Evolutionary conservation across 2,797 vertebrate species (phyloP), one percentile per base, ranked within the genome.

Genomic region (Sebastolobus altivelis): DNA sequence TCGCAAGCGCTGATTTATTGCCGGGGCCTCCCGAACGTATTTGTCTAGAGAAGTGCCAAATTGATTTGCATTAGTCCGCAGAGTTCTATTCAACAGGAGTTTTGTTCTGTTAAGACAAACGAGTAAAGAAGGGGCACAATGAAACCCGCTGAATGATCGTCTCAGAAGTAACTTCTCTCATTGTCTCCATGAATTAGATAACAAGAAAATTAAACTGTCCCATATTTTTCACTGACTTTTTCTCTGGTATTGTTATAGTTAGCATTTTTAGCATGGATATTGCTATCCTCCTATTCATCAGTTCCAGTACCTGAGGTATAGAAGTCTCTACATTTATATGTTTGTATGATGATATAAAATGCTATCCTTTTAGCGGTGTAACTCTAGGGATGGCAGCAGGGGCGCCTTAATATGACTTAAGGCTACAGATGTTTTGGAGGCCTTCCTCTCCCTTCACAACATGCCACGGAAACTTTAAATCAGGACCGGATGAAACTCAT

Each of bases 1-100:
- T 70, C 77, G 68, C 38, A 12, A 65, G 84, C 72, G 46, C 58
- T 82, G 85, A 89, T 89, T 84, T 89, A 88, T 88, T 65, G 77
- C 65, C 0, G 8, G 49, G 59, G 70, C 62, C 38, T 49, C 69
- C 46, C 46, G 20, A 74, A 82, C 49, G 65, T 83, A 86, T 91
- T 90, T 81, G 69, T 88, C 79, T 55, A 35, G 61, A 83, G 56
- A 83, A 62, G 58, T 78, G 82, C 74, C 76, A 72, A 37, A 75
- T 67, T 87, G 77, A 89, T 83, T 83, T 72, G 73, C 62, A 35
- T 84, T 49, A 72, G 77, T 84, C 49, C 46, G 11, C 65, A 55
- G 75, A 80, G 69, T 6, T 74, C 56, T 29, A 31, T 80, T 82
- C 27, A 75, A 33, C 40, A 43, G 33, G 58, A 25, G 49, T 25